A percentile compares a stretch with the other conserved stretches of the same genome.
phyloP scores from a whole-genome alignment of 2,113 vertebrate species.

The Eonycteris spelaea region DNA sequence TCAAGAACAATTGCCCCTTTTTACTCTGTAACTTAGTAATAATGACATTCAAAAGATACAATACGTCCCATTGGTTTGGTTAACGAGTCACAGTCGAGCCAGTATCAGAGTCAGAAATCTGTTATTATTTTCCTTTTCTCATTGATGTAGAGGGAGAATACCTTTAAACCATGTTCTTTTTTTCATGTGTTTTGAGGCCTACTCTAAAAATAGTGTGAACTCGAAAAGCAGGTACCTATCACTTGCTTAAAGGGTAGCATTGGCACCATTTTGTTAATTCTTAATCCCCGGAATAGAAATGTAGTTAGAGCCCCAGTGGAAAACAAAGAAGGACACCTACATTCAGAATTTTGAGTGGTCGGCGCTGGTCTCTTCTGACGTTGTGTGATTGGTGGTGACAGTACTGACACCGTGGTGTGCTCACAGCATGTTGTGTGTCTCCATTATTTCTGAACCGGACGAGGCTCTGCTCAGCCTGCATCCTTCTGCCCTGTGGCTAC shows the following conservation, averaged over 20 bases:
- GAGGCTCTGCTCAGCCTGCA: rapidly evolving
- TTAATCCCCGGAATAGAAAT: not conserved
- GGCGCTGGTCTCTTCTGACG: not conserved
- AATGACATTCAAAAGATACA: not conserved
- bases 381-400: rapidly evolving
- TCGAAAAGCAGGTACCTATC: not conserved
- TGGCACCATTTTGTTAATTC: not conserved
- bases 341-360: not conserved
- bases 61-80: not conserved
- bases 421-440: rapidly evolving
- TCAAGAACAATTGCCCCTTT: not conserved
- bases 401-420: rapidly evolving
- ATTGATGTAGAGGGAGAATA: not conserved
- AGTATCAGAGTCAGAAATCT: not conserved
- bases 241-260: not conserved
- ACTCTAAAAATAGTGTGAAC: no score
- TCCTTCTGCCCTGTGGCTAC: not conserved
- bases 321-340: not conserved
- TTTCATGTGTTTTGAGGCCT: not conserved
- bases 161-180: not conserved
- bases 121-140: not conserved
- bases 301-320: not conserved
- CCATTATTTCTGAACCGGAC: rapidly evolving
- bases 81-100: not conserved
- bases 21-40: not conserved